Conservation (phyloP, 1,140 invertebrate genomes). For the Dendroctonus valens region DNA sequence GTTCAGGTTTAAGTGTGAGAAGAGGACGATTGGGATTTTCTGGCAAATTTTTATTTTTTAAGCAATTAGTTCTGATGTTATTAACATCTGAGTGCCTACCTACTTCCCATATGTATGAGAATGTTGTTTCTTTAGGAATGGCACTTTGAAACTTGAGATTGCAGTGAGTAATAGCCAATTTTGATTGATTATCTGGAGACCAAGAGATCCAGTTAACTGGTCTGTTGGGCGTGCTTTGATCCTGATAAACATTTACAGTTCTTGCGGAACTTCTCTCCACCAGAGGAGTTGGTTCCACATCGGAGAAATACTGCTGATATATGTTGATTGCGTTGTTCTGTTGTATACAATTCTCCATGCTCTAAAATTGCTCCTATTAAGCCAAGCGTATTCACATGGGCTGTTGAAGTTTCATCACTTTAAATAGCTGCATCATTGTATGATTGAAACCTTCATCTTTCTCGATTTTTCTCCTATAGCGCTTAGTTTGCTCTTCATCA, state of each 20-base stretch:
- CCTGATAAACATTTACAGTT: conserved; percentile 79
- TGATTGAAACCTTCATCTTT: conserved; percentile 92
- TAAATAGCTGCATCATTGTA: conserved; percentile 75
- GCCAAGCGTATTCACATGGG: no score
- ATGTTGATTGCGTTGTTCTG: conserved; percentile 94
- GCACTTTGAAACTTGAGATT: conserved; percentile 76
- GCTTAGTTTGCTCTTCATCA: conserved; percentile 83
- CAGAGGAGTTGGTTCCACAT: conserved; percentile 62
- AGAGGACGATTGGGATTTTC: conserved; percentile 90
- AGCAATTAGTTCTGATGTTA: conserved; percentile 26
- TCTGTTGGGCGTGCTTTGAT: conserved; percentile 67
- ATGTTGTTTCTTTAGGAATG: conserved; percentile 60
- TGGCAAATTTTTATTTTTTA: conserved; percentile 49
- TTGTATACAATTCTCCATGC: conserved; percentile 85
- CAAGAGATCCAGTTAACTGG: conserved; percentile 84
- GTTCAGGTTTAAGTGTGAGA: conserved; percentile 69
- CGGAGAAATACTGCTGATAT: conserved; percentile 85
- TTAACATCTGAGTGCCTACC: conserved; percentile 54
- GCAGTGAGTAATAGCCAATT: conserved; percentile 84
- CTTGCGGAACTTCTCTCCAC: conserved; percentile 71
- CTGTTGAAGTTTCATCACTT: conserved; percentile 45
- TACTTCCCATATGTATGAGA: conserved; percentile 90
- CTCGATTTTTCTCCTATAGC: conserved; percentile 92
- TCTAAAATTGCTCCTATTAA: conserved; percentile 51
- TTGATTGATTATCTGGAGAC: conserved; percentile 82